These are phyloP conservation scores for Amblyraja radiata DNA, from an alignment of 2,797 vertebrate species.

Conservation along the genomic window DNA sequence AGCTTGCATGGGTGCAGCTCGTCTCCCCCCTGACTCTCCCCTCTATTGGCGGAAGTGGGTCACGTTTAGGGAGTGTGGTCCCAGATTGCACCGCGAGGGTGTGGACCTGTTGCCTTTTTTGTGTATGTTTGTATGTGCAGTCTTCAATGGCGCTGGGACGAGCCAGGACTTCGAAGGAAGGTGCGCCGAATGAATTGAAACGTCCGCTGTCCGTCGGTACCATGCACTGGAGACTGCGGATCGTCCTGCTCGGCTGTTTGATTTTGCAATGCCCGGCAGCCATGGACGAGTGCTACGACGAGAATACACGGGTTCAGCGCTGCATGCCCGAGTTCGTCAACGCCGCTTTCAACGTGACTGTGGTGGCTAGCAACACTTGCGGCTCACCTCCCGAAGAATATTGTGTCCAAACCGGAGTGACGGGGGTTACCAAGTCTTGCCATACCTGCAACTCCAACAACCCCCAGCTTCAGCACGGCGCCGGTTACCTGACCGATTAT, in stretches of 20 bases:
- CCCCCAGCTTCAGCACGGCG: conserved; percentile 75
- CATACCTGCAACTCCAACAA: conserved; percentile 85
- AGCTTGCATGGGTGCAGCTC: neutral
- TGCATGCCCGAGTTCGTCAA: conserved; percentile 98
- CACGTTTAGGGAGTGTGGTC: neutral
- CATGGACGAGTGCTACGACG: conserved; percentile 84
- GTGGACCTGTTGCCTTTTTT: neutral
- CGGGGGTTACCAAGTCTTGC: conserved; percentile 96
- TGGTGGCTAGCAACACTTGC: conserved; percentile 90
- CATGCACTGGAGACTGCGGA: conserved; percentile 47
- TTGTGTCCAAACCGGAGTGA: conserved; percentile 96
- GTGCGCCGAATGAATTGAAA: neutral
- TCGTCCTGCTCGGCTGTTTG: conserved; percentile 46
- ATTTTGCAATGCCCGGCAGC: conserved; percentile 53
- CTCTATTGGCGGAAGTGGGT: conserved; percentile 17
- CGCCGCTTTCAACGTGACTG: conserved; percentile 91
- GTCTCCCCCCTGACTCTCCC: neutral
- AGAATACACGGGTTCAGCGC: conserved; percentile 67
- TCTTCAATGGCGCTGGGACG: neutral
- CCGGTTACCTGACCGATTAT: conserved; percentile 91
- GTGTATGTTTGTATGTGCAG: neutral
- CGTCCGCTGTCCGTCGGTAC: neutral
- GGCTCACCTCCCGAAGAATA: conserved; percentile 90
- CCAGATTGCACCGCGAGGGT: conserved; percentile 35
- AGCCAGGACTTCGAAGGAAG: neutral